These are phyloP conservation scores for Oreochromis mossambicus DNA, from an alignment of 2,797 vertebrate genomes.

Conservation along the genomic window DNA sequence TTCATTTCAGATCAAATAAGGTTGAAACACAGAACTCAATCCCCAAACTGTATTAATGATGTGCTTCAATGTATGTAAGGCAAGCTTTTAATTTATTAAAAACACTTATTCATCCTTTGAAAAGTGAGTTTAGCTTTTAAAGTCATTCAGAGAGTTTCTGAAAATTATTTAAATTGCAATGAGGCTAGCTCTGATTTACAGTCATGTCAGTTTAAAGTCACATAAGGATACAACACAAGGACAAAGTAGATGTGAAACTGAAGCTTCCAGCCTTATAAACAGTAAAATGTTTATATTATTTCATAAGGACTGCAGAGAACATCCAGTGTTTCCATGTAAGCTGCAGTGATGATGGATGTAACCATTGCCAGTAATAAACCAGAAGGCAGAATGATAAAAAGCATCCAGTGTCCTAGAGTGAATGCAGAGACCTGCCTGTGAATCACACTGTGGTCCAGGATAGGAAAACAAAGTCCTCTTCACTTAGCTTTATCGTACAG, in stretches of 20 bases:
- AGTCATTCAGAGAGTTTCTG: background rate
- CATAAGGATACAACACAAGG: background rate
- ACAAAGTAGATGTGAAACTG: background rate
- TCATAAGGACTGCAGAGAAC: background rate
- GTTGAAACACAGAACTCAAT: background rate
- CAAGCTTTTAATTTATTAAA: background rate
- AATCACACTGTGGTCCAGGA: too few relatives aligned
- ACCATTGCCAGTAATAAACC: background rate
- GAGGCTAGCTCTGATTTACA: background rate
- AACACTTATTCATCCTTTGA: background rate
- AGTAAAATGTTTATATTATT: background rate
- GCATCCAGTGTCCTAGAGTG: background rate
- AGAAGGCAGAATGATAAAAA: background rate
- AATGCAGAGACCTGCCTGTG: background rate
- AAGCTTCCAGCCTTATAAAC: background rate
- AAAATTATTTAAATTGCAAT: background rate
- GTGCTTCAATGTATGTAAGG: background rate
- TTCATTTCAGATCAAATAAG: background rate
- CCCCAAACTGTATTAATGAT: background rate
- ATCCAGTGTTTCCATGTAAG: background rate
- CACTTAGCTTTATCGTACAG: background rate
- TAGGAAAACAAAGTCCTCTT: background rate
- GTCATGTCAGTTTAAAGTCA: background rate
- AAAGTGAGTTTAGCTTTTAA: background rate
- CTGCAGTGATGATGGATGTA: background rate